Percentiles rank a stretch among this genome's conserved stretches.
Evolutionary conservation across 92 coral and sea anemone genomes (phyloP).

Genomic region (Paramuricea clavata): DNA sequence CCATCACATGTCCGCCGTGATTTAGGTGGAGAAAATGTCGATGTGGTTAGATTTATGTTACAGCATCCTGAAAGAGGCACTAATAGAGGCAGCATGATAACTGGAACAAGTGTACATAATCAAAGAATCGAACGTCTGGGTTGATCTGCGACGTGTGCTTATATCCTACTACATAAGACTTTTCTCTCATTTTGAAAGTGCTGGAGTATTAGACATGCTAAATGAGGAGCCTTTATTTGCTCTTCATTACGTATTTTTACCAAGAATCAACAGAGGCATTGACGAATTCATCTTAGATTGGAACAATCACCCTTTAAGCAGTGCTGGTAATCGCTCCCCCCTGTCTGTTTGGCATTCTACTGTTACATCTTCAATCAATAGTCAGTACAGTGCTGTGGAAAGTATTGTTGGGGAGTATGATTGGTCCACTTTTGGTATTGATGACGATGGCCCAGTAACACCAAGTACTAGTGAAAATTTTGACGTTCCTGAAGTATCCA

Average conservation of each 20-base stretch:
- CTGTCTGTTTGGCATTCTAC: constrained; percentile 34
- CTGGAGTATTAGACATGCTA: constrained; percentile 7
- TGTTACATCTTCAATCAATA: constrained; percentile 8
- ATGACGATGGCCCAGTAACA: constrained; percentile 41
- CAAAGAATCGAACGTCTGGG: constrained; percentile 43
- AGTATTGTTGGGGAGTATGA: constrained; percentile 17
- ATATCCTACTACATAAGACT: constrained; percentile 26
- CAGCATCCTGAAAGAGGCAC: constrained; percentile 33
- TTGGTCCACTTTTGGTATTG: constrained; percentile 31
- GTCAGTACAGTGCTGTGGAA: constrained; percentile 30
- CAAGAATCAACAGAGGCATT: constrained; percentile 74
- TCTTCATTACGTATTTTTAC: constrained; percentile 69
- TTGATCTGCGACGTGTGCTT: constrained; percentile 1
- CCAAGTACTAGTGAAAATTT: background rate
- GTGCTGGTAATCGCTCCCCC: background rate
- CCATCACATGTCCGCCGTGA: constrained; percentile 39
- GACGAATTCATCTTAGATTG: constrained; percentile 50
- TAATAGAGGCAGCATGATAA: constrained; percentile 45
- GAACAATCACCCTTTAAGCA: constrained; percentile 36
- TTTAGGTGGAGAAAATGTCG: constrained; percentile 40
- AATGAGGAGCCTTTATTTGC: constrained; percentile 52
- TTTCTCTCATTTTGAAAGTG: constrained; percentile 5
- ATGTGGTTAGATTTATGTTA: constrained; percentile 36
- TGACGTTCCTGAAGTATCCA: background rate
- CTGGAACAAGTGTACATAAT: constrained; percentile 37